Conservation (phyloP, 2,797 vertebrate species). For the Protonibea diacanthus region DNA sequence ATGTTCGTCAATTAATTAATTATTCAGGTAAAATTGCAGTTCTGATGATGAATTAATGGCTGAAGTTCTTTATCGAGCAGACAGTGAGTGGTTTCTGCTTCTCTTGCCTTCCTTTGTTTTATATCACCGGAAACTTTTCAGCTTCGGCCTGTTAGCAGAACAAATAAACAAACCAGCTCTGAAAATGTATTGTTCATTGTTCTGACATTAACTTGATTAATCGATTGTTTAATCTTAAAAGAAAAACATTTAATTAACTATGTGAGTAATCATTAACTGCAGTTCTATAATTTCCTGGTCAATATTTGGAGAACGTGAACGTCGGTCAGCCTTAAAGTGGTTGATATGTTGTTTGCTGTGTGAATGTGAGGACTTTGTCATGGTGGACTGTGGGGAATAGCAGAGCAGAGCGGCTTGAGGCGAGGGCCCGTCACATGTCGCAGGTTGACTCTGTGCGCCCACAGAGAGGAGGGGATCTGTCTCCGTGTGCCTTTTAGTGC, state of each 20-base stretch:
- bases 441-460: conserved; percentile 50
- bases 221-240: neutral
- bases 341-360: conserved; percentile 28
- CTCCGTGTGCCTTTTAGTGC: conserved; percentile 45
- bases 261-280: neutral
- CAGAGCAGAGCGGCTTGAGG: conserved; percentile 15
- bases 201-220: neutral
- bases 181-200: neutral
- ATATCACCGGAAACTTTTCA: neutral
- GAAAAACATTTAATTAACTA: neutral
- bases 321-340: neutral
- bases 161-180: neutral
- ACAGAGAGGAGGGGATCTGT: conserved; percentile 48
- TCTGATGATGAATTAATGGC: neutral
- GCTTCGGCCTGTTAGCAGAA: neutral
- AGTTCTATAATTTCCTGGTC: neutral
- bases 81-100: neutral
- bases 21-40: neutral
- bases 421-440: conserved; percentile 50
- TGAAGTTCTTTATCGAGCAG: neutral
- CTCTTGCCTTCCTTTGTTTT: conserved; percentile 2
- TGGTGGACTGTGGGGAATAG: conserved; percentile 46
- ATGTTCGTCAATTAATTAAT: neutral
- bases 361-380: conserved; percentile 45
- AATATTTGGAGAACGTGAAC: neutral